These are phyloP conservation scores for Carlito syrichta DNA, from an alignment of 2,113 vertebrate species.

Conservation along the genomic window DNA sequence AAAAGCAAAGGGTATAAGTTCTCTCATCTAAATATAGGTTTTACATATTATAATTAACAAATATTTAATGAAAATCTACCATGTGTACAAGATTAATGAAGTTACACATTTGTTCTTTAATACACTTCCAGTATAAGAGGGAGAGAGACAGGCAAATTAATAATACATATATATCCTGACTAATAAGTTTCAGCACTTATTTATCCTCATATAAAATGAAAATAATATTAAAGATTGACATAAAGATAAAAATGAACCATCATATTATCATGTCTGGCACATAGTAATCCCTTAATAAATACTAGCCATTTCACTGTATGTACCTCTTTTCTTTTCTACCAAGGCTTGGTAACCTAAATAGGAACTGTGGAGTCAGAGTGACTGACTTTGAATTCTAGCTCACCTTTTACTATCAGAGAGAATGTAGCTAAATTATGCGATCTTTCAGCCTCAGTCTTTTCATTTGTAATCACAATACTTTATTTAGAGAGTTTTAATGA, in stretches of 20 bases:
- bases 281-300: not conserved
- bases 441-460: not conserved
- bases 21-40: not conserved
- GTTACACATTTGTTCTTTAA: not conserved
- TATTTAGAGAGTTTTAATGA: not conserved
- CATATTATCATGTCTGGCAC: not conserved
- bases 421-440: not conserved
- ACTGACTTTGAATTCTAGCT: constrained; percentile 14
- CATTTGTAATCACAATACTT: not conserved
- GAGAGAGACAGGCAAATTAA: not conserved
- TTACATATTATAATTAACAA: constrained; percentile 9
- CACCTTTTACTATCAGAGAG: not conserved
- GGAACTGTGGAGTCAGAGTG: not conserved
- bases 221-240: constrained; percentile 1
- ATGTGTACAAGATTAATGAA: not conserved
- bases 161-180: not conserved
- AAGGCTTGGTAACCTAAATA: not conserved
- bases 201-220: constrained; percentile 30
- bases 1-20: not conserved
- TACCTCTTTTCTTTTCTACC: not conserved
- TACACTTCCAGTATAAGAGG: not conserved
- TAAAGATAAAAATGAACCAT: constrained; percentile 13
- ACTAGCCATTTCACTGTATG: not conserved
- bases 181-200: constrained; percentile 22
- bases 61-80: constrained; percentile 8